Conservation (phyloP, 2,113 vertebrate genomes). For the Trichechus manatus region DNA sequence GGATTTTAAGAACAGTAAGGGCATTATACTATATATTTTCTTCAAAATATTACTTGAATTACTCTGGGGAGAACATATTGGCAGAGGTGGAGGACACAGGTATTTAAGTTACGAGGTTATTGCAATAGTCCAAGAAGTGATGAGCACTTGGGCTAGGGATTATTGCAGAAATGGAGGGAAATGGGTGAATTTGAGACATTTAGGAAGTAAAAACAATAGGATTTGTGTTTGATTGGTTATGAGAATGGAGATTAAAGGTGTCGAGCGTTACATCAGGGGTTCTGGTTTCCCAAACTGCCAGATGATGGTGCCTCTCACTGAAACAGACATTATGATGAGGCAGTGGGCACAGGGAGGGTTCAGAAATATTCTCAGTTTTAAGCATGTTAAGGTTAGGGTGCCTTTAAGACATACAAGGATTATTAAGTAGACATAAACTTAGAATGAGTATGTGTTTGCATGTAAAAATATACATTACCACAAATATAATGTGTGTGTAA, state of each 20-base stretch:
- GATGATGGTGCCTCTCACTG: neutral
- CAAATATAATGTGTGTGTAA: neutral
- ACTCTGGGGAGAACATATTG: neutral
- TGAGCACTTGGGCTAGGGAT: neutral
- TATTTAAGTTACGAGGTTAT: neutral
- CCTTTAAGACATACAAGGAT: neutral
- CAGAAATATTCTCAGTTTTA: neutral
- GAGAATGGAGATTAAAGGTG: neutral
- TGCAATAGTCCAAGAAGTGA: neutral
- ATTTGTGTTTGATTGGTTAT: neutral
- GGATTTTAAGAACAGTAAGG: neutral
- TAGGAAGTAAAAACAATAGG: neutral
- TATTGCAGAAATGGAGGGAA: neutral
- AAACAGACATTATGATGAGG: neutral
- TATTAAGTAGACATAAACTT: neutral
- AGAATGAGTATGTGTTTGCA: neutral
- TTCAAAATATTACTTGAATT: neutral
- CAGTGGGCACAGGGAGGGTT: neutral
- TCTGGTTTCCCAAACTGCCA: neutral
- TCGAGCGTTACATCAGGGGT: neutral
- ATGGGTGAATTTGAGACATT: neutral
- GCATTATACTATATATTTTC: neutral
- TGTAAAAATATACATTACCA: neutral
- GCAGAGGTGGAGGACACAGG: neutral
- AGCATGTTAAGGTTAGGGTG: neutral